These are phyloP conservation scores for Rhinichthys osculus DNA, from an alignment of 2,797 vertebrate species.

Conservation along the genomic window DNA sequence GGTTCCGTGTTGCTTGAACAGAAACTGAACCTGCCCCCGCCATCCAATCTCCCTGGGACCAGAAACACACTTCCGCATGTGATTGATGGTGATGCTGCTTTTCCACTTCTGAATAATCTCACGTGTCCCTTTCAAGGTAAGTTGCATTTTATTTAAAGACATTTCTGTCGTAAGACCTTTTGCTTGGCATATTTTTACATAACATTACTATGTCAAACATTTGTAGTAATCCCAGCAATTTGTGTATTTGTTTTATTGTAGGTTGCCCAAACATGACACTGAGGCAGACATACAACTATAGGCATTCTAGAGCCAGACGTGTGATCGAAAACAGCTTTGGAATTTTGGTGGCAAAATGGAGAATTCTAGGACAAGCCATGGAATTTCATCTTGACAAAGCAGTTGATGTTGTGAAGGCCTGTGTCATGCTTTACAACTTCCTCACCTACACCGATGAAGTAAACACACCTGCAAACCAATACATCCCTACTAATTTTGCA, in stretches of 20 bases:
- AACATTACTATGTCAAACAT: too few species aligned
- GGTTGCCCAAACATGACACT: neutral
- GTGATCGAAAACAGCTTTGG: neutral
- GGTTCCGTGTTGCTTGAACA: neutral
- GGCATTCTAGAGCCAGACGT: neutral
- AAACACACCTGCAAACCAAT: neutral
- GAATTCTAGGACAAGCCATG: neutral
- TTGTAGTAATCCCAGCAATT: neutral
- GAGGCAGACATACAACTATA: neutral
- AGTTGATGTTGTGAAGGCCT: conserved; percentile 22
- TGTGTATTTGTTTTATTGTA: conserved; percentile 17
- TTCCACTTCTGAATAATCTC: conserved; percentile 34
- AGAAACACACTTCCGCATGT: conserved; percentile 5
- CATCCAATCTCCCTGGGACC: conserved; percentile 21
- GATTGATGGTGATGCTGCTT: conserved; percentile 33
- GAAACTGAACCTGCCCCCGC: neutral
- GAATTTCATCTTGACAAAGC: conserved; percentile 23
- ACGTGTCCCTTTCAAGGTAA: conserved; percentile 43
- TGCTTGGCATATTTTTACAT: too few species aligned
- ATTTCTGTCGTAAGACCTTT: neutral
- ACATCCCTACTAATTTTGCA: neutral
- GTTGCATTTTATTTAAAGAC: neutral
- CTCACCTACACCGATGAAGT: neutral
- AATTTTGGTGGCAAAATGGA: conserved; percentile 10
- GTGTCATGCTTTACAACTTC: neutral